These are phyloP conservation scores for Polypedilum pembai DNA, from an alignment of 1,140 invertebrate species.

Conservation along the genomic window DNA sequence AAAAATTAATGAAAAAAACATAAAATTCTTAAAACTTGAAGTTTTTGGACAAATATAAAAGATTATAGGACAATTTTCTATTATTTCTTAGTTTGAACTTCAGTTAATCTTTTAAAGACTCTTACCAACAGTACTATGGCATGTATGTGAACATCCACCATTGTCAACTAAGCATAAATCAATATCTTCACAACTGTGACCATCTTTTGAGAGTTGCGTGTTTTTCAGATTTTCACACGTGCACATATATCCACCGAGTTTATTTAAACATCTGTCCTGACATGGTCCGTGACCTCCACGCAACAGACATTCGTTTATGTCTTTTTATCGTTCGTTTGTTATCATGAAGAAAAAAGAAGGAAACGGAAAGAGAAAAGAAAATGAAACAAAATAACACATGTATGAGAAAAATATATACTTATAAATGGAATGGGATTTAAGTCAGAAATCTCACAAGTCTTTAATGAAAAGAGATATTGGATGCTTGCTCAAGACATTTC, in stretches of 20 bases:
- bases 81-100: too few species aligned
- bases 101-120: background rate
- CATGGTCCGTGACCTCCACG: slow-evolving; percentile 61
- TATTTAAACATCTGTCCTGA: slow-evolving; percentile 58
- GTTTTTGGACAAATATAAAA: too few species aligned
- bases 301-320: slow-evolving; percentile 54
- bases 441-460: too few species aligned
- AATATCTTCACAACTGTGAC: slow-evolving; percentile 51
- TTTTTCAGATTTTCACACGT: slow-evolving; percentile 51
- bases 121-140: slow-evolving; percentile 33
- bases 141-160: slow-evolving; percentile 53
- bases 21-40: too few species aligned
- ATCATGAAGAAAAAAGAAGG: background rate
- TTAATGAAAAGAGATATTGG: too few species aligned
- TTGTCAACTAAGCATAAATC: slow-evolving; percentile 53
- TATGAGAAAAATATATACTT: background rate
- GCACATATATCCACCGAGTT: slow-evolving; percentile 53
- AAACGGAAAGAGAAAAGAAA: background rate
- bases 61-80: too few species aligned
- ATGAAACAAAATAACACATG: background rate
- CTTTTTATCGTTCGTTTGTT: slow-evolving; percentile 36
- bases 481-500: too few species aligned
- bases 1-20: too few species aligned
- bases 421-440: too few species aligned
- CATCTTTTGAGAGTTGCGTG: slow-evolving; percentile 52